A percentile compares a stretch with the other conserved stretches of the same genome.
Evolutionary conservation across 1,140 invertebrate genomes (phyloP).

Genomic region (Campoletis sonorensis): DNA sequence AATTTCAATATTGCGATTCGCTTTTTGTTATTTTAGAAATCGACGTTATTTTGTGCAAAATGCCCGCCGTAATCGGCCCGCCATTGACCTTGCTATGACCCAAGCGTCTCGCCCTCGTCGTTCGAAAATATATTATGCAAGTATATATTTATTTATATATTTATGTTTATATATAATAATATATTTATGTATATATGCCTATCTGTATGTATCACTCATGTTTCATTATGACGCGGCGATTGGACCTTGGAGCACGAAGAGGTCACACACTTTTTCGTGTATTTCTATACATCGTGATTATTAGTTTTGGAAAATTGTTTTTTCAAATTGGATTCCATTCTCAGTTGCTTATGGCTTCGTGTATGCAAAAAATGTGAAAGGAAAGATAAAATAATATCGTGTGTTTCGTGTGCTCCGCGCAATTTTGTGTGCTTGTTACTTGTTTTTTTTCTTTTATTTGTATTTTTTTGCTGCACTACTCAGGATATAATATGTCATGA

Average conservation of each 20-base stretch:
- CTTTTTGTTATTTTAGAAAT: neutral
- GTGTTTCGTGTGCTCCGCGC: neutral
- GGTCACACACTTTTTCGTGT: neutral
- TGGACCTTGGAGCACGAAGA: constrained; percentile 13
- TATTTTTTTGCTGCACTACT: neutral
- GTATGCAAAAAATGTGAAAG: too few relatives aligned
- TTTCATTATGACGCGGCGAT: constrained; percentile 15
- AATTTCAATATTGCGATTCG: constrained; percentile 21
- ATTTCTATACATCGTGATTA: neutral
- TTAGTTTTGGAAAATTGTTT: too few relatives aligned
- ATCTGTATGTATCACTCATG: constrained; percentile 27
- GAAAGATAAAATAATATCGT: too few relatives aligned
- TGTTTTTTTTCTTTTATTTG: neutral
- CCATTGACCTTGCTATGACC: neutral
- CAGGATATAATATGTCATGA: constrained; percentile 16
- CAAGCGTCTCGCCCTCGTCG: constrained; percentile 7
- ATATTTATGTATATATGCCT: neutral
- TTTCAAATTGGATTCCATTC: too few relatives aligned
- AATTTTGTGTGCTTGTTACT: neutral
- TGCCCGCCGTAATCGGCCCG: too few relatives aligned
- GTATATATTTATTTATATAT: constrained; percentile 29
- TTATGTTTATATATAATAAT: constrained; percentile 9
- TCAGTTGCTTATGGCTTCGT: too few relatives aligned
- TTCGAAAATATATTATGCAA: constrained; percentile 50
- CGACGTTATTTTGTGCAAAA: neutral